Conservation (phyloP, 2,888 invertebrate species). For the Plagodis dolabraria region DNA sequence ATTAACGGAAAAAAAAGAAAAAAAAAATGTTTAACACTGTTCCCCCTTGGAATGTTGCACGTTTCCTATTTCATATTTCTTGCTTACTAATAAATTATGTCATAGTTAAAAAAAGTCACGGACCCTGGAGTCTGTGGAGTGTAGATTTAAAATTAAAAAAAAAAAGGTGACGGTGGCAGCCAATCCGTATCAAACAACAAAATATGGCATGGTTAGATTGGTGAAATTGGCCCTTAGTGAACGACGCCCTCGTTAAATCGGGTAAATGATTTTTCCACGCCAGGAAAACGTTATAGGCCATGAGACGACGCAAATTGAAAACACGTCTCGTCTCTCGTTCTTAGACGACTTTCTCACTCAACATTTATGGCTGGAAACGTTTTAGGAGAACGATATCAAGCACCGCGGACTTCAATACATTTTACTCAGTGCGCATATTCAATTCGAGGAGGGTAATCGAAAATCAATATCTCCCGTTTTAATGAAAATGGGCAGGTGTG, state of each 20-base stretch:
- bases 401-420: conserved; percentile 21
- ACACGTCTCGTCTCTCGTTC: conserved; percentile 15
- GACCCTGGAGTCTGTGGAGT: too few species aligned
- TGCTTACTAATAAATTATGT: too few species aligned
- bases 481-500: conserved; percentile 45
- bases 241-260: conserved; percentile 24
- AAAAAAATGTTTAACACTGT: too few species aligned
- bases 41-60: too few species aligned
- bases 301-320: conserved; percentile 14
- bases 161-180: too few species aligned
- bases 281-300: conserved; percentile 2
- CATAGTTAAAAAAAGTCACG: too few species aligned
- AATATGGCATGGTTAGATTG: too few species aligned
- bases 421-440: conserved; percentile 33
- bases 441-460: conserved; percentile 45
- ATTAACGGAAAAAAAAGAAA: too few species aligned
- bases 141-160: too few species aligned
- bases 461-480: conserved; percentile 53
- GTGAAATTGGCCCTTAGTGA: conserved; percentile 2
- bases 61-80: too few species aligned
- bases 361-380: conserved; percentile 22
- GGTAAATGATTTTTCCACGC: conserved; percentile 5
- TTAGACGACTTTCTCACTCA: conserved; percentile 24
- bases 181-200: too few species aligned
- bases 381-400: conserved; percentile 18